These are phyloP conservation scores for Sericinus montela DNA, from an alignment of 2,888 invertebrate genomes.

Conservation along the genomic window DNA sequence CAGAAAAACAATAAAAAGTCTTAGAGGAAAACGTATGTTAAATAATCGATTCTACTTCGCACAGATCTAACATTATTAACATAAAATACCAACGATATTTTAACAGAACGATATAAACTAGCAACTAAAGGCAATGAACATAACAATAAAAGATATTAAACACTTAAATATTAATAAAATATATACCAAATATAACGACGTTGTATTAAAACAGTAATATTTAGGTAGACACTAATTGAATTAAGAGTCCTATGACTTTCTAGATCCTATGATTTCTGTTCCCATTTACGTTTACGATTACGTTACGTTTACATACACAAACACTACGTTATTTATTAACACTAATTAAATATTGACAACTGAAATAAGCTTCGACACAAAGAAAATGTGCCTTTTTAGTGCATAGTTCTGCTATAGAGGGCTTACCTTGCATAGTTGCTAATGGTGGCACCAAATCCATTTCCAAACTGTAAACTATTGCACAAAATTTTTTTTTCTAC, in stretches of 20 bases:
- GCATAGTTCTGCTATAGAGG: not conserved
- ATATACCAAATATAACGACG: not conserved
- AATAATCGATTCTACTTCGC: no score
- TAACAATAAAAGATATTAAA: not conserved
- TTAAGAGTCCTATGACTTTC: not conserved
- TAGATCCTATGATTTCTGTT: no score
- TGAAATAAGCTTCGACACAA: conserved; percentile 6
- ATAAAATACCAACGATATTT: no score
- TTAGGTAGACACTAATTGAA: not conserved
- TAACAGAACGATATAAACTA: no score
- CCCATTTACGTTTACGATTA: conserved; percentile 1
- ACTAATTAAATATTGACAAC: not conserved
- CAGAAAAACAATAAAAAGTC: no score
- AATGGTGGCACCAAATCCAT: conserved; percentile 54
- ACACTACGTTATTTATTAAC: not conserved
- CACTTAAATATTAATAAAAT: not conserved
- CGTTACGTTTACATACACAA: not conserved
- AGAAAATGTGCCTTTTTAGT: not conserved
- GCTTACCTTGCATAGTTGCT: conserved; percentile 42
- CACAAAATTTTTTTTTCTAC: conserved; percentile 23
- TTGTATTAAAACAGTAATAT: not conserved
- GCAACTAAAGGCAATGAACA: not conserved
- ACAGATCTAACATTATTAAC: no score
- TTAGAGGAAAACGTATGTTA: no score
- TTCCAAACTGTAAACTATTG: conserved; percentile 12